Evolutionary conservation across 2,888 invertebrate genomes (phyloP), one percentile per base, ranked within the genome.

Genomic region (Cephalotes varians): DNA sequence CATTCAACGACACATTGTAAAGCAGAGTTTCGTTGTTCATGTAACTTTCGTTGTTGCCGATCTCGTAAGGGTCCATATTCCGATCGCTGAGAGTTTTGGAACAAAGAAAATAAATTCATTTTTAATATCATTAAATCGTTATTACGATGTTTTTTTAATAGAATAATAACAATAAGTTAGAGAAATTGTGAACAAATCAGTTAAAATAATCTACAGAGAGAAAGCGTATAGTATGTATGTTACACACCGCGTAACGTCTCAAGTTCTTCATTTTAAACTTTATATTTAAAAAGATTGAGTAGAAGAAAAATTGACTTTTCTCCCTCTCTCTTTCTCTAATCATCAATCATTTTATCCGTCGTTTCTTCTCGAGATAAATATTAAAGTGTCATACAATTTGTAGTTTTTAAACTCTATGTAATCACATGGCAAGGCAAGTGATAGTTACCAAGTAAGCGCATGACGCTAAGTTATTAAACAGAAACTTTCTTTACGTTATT

Each of bases 1-100:
- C 96, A 67, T 83, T 87, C 12, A 85, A 21, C 7, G 92, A 86
- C 40, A 65, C 34, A 83, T 92, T 92, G 62, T 82, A 51, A 9
- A 37, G 76, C 9, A 64, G 44, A 44, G 25, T 83, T 64, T 80
- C 79, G 51, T 86, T 81, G 47, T 62, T 77, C 47, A 82, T 47
- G 21, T 67, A 62, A 15, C 85, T 90, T 54, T 83, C 83, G 86
- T 92, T 91, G 76, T 54, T 64, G 15, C 77, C 76, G 80, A 87
- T 84, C 21, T 86, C 79, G 71, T 87, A 79, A 34, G 71, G 31
- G 37, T 58, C n/a, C 6, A 51, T 31, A 18, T 80, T 81, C 7
- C 44, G 81, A 25, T 83, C 65, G 15, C 25, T 83, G 58, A 89
- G 80, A 73, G 86, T 76, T 71, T 89, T 90, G 88, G 1, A 86